Percentiles rank a stretch among this genome's conserved stretches.
phyloP scores from a whole-genome alignment of 2,888 invertebrate genomes.

The Neria commutata region DNA sequence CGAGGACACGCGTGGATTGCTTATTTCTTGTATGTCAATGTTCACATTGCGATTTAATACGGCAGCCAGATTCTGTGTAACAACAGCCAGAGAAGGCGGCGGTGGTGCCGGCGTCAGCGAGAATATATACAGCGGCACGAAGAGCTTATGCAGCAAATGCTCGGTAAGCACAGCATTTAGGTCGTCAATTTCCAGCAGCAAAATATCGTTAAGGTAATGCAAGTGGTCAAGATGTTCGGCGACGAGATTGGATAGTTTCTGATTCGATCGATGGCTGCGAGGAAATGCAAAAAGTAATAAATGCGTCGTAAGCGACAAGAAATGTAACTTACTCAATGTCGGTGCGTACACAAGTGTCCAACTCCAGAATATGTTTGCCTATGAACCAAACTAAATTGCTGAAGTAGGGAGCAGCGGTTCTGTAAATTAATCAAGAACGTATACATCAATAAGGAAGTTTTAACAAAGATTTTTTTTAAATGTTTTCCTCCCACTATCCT shows the following conservation, averaged over 20 bases:
- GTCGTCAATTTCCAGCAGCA: constrained; percentile 88
- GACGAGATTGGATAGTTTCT: constrained; percentile 89
- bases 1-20: constrained; percentile 80
- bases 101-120: constrained; percentile 72
- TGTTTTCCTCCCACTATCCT: not conserved
- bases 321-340: constrained; percentile 81
- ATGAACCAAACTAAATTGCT: constrained; percentile 99
- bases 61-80: constrained; percentile 70
- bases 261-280: constrained; percentile 87
- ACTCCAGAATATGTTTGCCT: constrained; percentile 94
- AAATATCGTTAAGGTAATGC: constrained; percentile 96
- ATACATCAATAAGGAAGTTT: not conserved
- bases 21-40: constrained; percentile 66
- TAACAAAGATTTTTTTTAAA: not conserved
- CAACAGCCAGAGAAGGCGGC: constrained; percentile 65
- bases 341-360: constrained; percentile 92
- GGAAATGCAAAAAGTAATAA: constrained; percentile 26
- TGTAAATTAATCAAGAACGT: constrained; percentile 36
- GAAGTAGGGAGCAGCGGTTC: constrained; percentile 97
- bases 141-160: constrained; percentile 88
- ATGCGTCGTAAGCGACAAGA: not conserved
- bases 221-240: constrained; percentile 97
- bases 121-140: constrained; percentile 93
- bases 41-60: constrained; percentile 68
- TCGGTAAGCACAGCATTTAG: constrained; percentile 93